Conservation (phyloP, 2,888 invertebrate species). For the Taenaris catops region DNA sequence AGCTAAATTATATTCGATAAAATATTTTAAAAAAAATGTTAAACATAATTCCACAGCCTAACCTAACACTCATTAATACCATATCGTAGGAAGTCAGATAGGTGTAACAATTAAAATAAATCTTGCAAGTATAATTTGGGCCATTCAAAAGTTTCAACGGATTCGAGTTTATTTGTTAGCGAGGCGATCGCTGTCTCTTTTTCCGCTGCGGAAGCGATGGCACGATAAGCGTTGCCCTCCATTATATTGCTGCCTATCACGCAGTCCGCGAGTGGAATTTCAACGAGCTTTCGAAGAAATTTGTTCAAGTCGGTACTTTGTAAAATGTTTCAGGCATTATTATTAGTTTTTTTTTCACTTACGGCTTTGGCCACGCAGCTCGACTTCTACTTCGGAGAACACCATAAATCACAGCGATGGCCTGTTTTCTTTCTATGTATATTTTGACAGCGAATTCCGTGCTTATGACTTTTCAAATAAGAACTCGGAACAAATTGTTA, state of each 20-base stretch:
- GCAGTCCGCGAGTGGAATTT: constrained; percentile 30
- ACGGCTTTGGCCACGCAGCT: no score
- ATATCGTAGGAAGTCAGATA: no score
- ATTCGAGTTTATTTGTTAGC: constrained; percentile 38
- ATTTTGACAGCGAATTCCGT: no score
- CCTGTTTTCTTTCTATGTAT: no score
- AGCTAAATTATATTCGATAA: no score
- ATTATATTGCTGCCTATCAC: constrained; percentile 47
- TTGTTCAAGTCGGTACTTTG: constrained; percentile 5
- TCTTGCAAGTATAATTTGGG: constrained; percentile 19
- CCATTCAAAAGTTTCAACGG: constrained; percentile 25
- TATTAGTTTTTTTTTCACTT: neutral
- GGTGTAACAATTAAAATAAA: constrained; percentile 9
- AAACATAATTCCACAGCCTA: no score
- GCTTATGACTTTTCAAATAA: no score
- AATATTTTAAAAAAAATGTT: no score
- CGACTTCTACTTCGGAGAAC: no score
- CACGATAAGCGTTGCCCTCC: constrained; percentile 44
- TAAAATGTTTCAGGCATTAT: constrained; percentile 1
- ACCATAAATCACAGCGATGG: no score
- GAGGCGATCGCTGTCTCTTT: constrained; percentile 35
- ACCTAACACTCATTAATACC: no score
- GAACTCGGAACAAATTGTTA: no score
- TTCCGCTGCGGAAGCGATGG: constrained; percentile 51
- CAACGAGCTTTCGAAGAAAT: constrained; percentile 15